phyloP scores from a whole-genome alignment of 2,797 vertebrate species.

The Schizopygopsis malacanthus region DNA sequence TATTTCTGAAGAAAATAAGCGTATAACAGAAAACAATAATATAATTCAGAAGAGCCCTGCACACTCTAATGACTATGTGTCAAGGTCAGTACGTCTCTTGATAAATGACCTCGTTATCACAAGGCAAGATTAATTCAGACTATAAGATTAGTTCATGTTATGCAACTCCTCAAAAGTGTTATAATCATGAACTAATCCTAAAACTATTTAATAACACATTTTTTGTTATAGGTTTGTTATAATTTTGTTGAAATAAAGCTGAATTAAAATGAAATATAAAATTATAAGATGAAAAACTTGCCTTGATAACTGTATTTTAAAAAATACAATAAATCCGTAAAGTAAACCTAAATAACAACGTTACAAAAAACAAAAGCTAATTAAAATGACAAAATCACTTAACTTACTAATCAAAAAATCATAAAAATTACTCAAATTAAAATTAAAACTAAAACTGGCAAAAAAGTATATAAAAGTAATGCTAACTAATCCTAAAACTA shows the following conservation, averaged over 20 bases:
- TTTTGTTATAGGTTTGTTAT: neutral
- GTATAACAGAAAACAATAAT: neutral
- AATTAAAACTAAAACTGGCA: too few relatives aligned
- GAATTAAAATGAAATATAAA: neutral
- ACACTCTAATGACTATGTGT: neutral
- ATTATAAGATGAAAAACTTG: neutral
- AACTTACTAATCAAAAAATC: too few relatives aligned
- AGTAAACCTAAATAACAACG: neutral
- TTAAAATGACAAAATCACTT: neutral
- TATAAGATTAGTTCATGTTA: neutral
- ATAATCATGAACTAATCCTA: neutral
- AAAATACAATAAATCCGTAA: neutral
- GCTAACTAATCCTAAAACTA: neutral
- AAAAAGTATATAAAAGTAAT: too few relatives aligned
- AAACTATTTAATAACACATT: neutral
- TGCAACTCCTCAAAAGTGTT: neutral
- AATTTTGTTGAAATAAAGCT: neutral
- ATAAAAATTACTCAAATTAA: too few relatives aligned
- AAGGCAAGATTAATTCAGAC: neutral
- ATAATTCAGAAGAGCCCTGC: neutral
- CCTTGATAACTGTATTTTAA: too few relatives aligned
- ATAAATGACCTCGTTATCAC: neutral
- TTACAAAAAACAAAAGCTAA: neutral
- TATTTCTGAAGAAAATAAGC: neutral
- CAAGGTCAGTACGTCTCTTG: neutral